Percentiles rank a stretch among this genome's conserved stretches.
phyloP scores from a whole-genome alignment of 37 sponge, comb jelly and placozoan genomes.

The Cladorhizidae sp. region DNA sequence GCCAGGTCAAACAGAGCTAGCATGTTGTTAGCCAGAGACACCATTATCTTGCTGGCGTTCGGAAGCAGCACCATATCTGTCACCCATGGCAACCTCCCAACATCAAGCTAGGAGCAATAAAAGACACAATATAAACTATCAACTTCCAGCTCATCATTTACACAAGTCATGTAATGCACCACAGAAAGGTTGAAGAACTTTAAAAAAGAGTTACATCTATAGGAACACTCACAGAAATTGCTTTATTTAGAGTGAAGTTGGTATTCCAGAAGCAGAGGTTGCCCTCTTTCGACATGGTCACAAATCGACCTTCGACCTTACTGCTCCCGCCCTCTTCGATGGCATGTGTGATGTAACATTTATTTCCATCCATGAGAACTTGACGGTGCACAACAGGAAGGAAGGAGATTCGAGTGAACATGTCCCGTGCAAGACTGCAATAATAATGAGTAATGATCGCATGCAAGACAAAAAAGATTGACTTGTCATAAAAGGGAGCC shows the following conservation, averaged over 20 bases:
- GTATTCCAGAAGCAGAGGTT: slow-evolving; percentile 84
- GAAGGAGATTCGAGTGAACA: slow-evolving; percentile 24
- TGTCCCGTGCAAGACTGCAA: not conserved
- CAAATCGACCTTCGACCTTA: slow-evolving; percentile 59
- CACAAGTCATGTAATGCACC: not conserved
- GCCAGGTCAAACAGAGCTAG: slow-evolving; percentile 78
- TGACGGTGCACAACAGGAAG: slow-evolving; percentile 29
- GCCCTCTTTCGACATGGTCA: slow-evolving; percentile 80
- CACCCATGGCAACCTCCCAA: slow-evolving; percentile 58
- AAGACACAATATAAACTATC: not conserved
- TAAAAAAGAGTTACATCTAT: not conserved
- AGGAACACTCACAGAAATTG: slow-evolving; percentile 46
- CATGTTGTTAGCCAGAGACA: slow-evolving; percentile 79
- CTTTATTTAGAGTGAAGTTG: slow-evolving; percentile 65
- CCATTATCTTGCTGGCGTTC: slow-evolving; percentile 76
- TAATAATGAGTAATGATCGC: too few relatives aligned
- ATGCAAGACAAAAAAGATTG: too few relatives aligned
- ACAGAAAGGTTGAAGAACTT: not conserved
- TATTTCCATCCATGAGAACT: too few relatives aligned
- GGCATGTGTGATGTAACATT: too few relatives aligned
- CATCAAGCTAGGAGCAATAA: not conserved
- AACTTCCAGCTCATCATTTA: not conserved
- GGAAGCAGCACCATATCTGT: slow-evolving; percentile 74
- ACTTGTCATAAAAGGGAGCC: not conserved
- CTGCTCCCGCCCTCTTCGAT: not conserved